phyloP scores from a whole-genome alignment of 2,113 vertebrate species.

The Nothocercus nigrocapillus region DNA sequence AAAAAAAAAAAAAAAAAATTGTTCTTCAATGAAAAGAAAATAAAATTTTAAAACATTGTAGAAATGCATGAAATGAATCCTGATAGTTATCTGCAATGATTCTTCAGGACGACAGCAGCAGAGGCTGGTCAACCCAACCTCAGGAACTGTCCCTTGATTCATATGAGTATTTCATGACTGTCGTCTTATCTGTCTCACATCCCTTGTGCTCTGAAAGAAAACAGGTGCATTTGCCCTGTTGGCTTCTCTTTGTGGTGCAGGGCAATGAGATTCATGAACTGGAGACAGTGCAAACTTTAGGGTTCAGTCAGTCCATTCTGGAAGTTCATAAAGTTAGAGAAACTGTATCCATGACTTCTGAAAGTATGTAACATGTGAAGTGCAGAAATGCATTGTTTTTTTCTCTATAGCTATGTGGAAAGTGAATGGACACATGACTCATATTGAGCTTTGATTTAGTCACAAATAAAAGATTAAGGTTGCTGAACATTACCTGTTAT shows the following conservation, averaged over 20 bases:
- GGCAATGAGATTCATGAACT: not conserved
- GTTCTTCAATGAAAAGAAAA: not conserved
- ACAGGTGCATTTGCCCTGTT: not conserved
- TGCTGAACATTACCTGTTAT: not conserved
- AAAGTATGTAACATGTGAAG: not conserved
- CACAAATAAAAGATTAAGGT: not conserved
- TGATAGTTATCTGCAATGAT: not conserved
- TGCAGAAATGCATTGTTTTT: not conserved
- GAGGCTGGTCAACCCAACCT: not conserved
- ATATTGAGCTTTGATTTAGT: not conserved
- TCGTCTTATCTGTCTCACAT: not conserved
- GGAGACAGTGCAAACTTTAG: not conserved
- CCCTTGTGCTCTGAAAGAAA: not conserved
- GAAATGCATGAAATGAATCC: not conserved
- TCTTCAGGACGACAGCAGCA: not conserved
- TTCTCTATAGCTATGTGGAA: not conserved
- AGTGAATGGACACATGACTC: not conserved
- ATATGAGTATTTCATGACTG: not conserved
- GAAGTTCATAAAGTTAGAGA: not conserved
- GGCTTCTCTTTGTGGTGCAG: not conserved
- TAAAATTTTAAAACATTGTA: not conserved
- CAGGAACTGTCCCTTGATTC: not conserved
- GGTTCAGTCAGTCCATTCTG: not conserved
- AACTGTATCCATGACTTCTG: not conserved
- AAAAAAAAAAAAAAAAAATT: not conserved